phyloP scores from a whole-genome alignment of 2,888 invertebrate genomes.

The Adineta ricciae region DNA sequence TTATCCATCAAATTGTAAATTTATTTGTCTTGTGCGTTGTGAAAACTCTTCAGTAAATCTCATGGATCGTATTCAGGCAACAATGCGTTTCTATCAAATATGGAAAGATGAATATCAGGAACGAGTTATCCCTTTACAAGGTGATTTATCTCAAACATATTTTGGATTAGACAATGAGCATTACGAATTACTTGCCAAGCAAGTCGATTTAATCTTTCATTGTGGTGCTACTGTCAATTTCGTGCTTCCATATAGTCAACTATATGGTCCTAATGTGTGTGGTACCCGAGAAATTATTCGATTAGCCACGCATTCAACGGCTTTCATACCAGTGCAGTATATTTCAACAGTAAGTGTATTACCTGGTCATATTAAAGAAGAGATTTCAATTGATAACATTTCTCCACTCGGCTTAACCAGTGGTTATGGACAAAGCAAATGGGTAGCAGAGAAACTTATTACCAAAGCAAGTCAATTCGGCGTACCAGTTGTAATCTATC shows the following conservation, averaged over 20 bases:
- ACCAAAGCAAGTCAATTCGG: constrained; percentile 44
- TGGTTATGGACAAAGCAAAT: constrained; percentile 51
- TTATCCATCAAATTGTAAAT: background rate
- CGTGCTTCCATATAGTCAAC: background rate
- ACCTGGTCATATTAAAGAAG: background rate
- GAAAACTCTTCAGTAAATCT: background rate
- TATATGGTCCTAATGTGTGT: background rate
- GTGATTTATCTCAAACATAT: background rate
- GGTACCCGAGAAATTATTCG: background rate
- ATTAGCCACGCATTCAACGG: background rate
- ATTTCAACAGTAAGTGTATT: background rate
- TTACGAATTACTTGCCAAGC: background rate
- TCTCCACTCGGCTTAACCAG: constrained; percentile 37
- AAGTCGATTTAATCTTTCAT: background rate
- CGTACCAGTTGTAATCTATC: constrained; percentile 49
- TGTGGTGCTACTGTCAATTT: background rate
- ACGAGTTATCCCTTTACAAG: background rate
- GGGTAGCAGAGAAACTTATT: constrained; percentile 51
- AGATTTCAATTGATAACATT: background rate
- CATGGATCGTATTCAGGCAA: background rate
- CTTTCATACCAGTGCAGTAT: background rate
- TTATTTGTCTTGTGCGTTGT: background rate
- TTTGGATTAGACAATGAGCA: background rate
- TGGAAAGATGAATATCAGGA: background rate
- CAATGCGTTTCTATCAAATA: background rate